A percentile compares a stretch with the other conserved stretches of the same genome.
These are phyloP conservation scores for Apodemus sylvaticus DNA, from an alignment of 2,113 vertebrate genomes.

Conservation along the genomic window DNA sequence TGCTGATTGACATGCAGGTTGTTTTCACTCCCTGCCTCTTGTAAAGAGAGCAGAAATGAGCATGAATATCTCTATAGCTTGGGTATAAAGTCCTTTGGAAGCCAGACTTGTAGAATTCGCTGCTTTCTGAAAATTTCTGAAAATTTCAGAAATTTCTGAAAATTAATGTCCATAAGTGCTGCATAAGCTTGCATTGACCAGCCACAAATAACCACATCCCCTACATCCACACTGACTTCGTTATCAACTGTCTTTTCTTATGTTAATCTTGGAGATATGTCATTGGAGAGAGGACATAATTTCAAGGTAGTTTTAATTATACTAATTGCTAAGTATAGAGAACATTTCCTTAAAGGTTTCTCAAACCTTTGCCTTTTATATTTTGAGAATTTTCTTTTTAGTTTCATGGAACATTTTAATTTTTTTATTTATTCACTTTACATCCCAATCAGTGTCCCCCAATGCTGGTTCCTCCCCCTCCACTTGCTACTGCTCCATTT, in stretches of 20 bases:
- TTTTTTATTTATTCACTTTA: too few species aligned
- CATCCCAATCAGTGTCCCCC: too few species aligned
- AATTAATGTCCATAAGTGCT: not conserved
- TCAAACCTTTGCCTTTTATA: not conserved
- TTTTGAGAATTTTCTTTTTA: not conserved
- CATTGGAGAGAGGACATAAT: not conserved
- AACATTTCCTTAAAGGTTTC: not conserved
- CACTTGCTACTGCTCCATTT: not conserved
- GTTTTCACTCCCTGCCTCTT: not conserved
- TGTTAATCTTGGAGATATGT: not conserved
- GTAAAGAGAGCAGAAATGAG: not conserved
- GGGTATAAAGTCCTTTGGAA: not conserved
- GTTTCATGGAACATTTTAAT: not conserved
- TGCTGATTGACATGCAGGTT: not conserved
- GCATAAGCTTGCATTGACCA: not conserved
- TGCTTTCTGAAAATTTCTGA: too few species aligned
- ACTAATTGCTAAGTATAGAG: not conserved
- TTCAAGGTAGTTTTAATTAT: not conserved
- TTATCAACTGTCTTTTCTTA: not conserved
- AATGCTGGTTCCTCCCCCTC: too few species aligned
- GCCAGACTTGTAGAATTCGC: not conserved
- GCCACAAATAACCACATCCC: not conserved
- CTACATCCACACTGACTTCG: not conserved
- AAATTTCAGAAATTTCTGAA: too few species aligned
- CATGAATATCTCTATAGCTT: not conserved